Evolutionary conservation across 2,113 vertebrate genomes (phyloP).

Genomic region (Mus pahari): DNA sequence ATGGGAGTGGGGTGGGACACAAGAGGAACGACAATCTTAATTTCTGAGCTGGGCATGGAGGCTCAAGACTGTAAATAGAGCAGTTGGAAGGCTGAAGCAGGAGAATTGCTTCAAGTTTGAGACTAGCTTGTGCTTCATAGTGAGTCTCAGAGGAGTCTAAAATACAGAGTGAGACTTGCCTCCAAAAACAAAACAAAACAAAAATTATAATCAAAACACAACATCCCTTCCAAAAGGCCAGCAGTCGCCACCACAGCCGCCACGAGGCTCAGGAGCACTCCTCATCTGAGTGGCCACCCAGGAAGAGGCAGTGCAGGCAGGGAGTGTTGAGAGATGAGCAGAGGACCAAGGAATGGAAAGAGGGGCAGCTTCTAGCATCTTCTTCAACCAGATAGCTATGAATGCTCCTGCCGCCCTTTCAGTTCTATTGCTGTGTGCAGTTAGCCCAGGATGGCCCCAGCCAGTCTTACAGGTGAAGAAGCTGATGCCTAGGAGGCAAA

Average conservation of each 20-base stretch:
- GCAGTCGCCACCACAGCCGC: no score
- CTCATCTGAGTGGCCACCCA: background rate
- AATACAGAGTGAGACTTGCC: background rate
- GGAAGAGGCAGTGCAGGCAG: background rate
- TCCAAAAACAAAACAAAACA: background rate
- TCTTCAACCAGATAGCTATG: background rate
- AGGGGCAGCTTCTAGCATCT: background rate
- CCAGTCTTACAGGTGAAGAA: background rate
- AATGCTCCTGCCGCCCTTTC: background rate
- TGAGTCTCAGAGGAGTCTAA: background rate
- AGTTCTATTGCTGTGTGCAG: background rate
- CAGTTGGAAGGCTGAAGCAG: background rate
- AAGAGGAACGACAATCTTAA: background rate
- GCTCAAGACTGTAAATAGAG: background rate
- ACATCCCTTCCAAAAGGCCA: background rate
- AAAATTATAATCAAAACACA: background rate
- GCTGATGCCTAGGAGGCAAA: background rate
- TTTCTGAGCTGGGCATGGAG: background rate
- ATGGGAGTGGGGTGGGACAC: rapidly evolving
- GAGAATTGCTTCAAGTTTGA: background rate
- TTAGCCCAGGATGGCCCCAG: background rate
- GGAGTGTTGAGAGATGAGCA: background rate
- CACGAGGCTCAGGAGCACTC: background rate
- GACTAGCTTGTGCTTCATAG: background rate
- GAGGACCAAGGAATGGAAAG: background rate